Evolutionary conservation across 1,140 invertebrate species (phyloP).

Genomic region (Leucophenga varia): DNA sequence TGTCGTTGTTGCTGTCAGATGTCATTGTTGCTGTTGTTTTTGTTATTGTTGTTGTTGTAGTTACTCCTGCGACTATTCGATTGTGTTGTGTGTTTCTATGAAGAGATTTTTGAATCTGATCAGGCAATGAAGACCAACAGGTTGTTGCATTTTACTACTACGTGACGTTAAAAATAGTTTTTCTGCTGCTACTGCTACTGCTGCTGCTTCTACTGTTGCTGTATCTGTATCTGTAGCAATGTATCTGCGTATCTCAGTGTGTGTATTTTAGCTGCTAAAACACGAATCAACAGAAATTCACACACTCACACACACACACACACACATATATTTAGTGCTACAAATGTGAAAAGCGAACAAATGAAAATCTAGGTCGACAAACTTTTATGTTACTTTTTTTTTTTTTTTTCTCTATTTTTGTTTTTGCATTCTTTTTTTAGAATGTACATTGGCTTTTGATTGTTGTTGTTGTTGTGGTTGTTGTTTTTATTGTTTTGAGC

Average conservation of each 20-base stretch:
- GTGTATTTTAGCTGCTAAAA: too few relatives aligned
- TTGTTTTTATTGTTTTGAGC: slow-evolving; percentile 26
- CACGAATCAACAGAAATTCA: too few relatives aligned
- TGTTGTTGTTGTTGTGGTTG: too few relatives aligned
- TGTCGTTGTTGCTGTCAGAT: background rate
- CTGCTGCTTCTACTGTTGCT: slow-evolving; percentile 26
- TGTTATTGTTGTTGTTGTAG: background rate
- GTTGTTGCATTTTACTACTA: slow-evolving; percentile 45
- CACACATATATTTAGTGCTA: too few relatives aligned
- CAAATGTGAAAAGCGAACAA: too few relatives aligned
- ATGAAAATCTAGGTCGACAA: slow-evolving; percentile 47
- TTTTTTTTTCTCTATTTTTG: too few relatives aligned
- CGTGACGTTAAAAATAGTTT: slow-evolving; percentile 49
- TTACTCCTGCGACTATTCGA: background rate
- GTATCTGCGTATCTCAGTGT: too few relatives aligned
- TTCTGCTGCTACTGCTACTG: slow-evolving; percentile 21
- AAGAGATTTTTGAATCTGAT: background rate
- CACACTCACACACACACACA: too few relatives aligned
- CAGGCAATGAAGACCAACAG: slow-evolving; percentile 28
- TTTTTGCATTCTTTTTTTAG: too few relatives aligned
- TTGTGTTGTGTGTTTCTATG: background rate
- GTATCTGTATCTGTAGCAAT: too few relatives aligned
- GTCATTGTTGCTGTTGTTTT: background rate
- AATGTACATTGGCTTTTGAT: too few relatives aligned
- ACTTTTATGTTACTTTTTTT: slow-evolving; percentile 44